These are phyloP conservation scores for Cygnus atratus DNA, from an alignment of 2,113 vertebrate species.

Conservation along the genomic window DNA sequence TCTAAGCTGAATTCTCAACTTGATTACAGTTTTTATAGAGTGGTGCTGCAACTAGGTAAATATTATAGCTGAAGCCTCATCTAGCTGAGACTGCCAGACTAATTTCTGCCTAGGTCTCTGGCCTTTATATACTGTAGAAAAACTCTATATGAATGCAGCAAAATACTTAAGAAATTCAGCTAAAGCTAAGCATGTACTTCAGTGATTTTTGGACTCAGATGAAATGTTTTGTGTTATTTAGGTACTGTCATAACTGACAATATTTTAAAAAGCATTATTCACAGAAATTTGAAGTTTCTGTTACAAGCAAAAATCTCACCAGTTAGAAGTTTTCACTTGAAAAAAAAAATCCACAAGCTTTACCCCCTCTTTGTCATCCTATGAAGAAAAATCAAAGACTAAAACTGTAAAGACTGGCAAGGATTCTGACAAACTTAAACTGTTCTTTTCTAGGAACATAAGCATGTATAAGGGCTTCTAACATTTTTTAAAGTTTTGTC, in stretches of 20 bases:
- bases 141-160: not conserved
- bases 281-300: not conserved
- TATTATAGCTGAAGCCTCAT: not conserved
- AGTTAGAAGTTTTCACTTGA: not conserved
- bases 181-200: not conserved
- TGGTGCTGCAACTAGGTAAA: not conserved
- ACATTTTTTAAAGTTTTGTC: not conserved
- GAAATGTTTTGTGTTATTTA: conserved; percentile 7
- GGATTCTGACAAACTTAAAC: not conserved
- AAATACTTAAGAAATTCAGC: not conserved
- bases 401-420: not conserved
- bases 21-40: not conserved
- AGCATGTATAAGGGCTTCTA: not conserved
- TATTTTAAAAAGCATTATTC: not conserved
- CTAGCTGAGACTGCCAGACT: not conserved
- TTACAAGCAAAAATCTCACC: not conserved
- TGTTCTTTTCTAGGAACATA: not conserved
- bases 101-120: not conserved
- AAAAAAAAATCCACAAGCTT: not conserved
- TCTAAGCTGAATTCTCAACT: not conserved
- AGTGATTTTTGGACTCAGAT: not conserved
- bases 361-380: not conserved
- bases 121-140: not conserved
- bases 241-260: not conserved
- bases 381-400: not conserved